A percentile compares a stretch with the other conserved stretches of the same genome.
These are phyloP conservation scores for Euschistus heros DNA, from an alignment of 1,140 invertebrate species.

Conservation along the genomic window DNA sequence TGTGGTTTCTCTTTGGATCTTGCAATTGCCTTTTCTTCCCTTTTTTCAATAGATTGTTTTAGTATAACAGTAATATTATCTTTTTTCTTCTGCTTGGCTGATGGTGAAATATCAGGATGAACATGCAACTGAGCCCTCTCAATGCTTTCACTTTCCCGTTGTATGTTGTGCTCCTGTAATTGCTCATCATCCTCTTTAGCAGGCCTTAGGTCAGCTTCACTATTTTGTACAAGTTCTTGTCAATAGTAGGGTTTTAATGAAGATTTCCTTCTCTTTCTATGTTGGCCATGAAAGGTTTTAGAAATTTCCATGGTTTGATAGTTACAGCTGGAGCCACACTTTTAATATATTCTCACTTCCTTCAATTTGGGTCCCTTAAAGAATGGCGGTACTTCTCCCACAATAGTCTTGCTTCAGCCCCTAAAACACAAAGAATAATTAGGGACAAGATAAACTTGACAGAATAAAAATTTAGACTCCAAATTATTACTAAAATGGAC, in stretches of 20 bases:
- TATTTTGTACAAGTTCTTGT: too few species aligned
- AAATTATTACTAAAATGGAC: conserved; percentile 21
- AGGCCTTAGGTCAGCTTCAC: background rate
- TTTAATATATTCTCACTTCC: conserved; percentile 19
- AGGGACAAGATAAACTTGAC: conserved; percentile 13
- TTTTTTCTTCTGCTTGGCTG: background rate
- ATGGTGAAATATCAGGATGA: too few species aligned
- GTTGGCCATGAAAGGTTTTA: conserved; percentile 22
- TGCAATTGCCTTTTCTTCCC: background rate
- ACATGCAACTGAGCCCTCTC: too few species aligned
- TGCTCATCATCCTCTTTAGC: background rate
- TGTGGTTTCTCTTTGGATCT: too few species aligned
- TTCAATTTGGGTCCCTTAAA: conserved; percentile 26
- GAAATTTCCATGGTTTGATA: too few species aligned
- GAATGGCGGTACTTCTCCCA: conserved; percentile 26
- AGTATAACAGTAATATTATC: background rate
- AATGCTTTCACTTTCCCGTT: too few species aligned
- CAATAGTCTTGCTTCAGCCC: too few species aligned
- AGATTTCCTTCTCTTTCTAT: background rate
- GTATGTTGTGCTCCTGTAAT: background rate
- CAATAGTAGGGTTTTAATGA: background rate
- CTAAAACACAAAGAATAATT: conserved; percentile 16
- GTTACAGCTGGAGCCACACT: too few species aligned
- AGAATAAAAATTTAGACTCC: background rate
- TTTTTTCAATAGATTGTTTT: background rate